Evolutionary conservation across 2,888 invertebrate genomes (phyloP), one percentile per base, ranked within the genome.

Genomic region (Panzeria rudis): DNA sequence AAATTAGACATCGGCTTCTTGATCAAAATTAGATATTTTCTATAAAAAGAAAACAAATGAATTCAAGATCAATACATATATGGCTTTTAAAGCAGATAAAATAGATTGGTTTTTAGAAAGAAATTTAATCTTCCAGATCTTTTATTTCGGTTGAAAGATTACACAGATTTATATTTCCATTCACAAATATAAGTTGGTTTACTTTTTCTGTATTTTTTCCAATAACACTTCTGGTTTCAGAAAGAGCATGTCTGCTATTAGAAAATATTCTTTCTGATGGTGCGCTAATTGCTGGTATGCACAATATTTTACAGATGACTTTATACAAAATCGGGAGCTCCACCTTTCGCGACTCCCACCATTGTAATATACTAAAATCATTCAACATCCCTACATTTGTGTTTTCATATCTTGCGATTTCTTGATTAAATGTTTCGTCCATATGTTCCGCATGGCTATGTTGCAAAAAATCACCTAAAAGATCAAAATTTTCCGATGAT

Each of bases 231-330:
- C 61, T 61, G 38, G 61, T 61, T 61, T 38, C 61, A 35, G 61
- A 38, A 61, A 61, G 61, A 61, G 35, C 61, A 9, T 61, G 11
- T 38, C 61, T 38, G 61, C 61, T 38, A 38, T 20, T 61, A 1
- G 61, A 61, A 61, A 61, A 35, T 61, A 38, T 61, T 64, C 25
- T 64, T 41, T 62, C 64, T 44, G 44, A 23, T n/a, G 64, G 44
- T 44, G 44, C 64, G 25, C 64, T 64, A 64, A 15, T 64, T 41
- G 64, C 64, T 44, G 64, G 25, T 15, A 44, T 61, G 20, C 38
- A 61, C 20, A 61, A 4, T 38, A 61, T 61, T 13, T 61, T 61
- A 61, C 64, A 44, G 64, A 23, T 64, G 44, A 64, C 0, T 13
- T 44, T 64, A 64, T 20, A 35, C 29, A 29, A 29, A 29, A 4